A percentile compares a stretch with the other conserved stretches of the same genome.
Evolutionary conservation across 2,113 vertebrate genomes (phyloP).

Genomic region (Apistogramma diplotaenia): DNA sequence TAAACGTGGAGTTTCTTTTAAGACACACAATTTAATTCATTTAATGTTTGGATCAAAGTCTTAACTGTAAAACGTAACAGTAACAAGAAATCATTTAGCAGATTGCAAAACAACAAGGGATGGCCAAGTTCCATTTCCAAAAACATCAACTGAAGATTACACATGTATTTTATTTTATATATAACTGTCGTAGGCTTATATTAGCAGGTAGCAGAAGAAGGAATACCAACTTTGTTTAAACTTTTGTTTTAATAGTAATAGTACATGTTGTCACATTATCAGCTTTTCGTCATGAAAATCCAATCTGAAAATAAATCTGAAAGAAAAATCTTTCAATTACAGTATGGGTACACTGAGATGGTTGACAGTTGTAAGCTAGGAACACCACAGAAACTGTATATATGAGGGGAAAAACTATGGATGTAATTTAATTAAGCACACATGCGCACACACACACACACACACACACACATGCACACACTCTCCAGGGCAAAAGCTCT

Average conservation of each 20-base stretch:
- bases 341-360: not conserved
- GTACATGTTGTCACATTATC: not conserved
- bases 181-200: not conserved
- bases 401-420: not conserved
- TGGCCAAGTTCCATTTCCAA: not conserved
- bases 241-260: not conserved
- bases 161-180: not conserved
- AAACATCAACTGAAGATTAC: not conserved
- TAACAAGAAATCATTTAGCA: conserved; percentile 9
- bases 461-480: not conserved
- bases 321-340: not conserved
- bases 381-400: not conserved
- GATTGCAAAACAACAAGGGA: not conserved
- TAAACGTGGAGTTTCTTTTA: not conserved
- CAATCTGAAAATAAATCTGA: not conserved
- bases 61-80: not conserved
- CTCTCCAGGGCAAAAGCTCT: not conserved
- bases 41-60: not conserved
- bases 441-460: no score
- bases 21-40: not conserved
- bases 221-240: not conserved
- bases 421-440: not conserved
- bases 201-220: not conserved
- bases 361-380: not conserved
- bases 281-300: not conserved